A percentile compares a stretch with the other conserved stretches of the same genome.
phyloP scores from a whole-genome alignment of 2,888 invertebrate genomes.

The Hirtodrosophila alboralis region DNA sequence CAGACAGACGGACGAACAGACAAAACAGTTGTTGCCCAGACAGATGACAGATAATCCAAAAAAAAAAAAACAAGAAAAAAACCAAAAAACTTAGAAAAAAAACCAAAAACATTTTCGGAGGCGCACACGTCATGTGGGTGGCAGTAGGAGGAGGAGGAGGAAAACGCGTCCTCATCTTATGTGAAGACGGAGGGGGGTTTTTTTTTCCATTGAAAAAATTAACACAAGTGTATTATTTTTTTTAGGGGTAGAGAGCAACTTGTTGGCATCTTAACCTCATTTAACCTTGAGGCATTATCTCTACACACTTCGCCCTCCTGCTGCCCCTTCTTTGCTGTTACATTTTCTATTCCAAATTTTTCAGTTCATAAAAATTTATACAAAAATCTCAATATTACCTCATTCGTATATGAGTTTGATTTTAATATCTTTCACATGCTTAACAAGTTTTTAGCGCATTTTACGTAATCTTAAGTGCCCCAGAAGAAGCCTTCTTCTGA shows the following conservation, averaged over 20 bases:
- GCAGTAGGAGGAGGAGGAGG: not conserved
- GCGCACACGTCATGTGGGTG: constrained; percentile 46
- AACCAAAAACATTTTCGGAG: not conserved
- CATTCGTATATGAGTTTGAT: constrained; percentile 19
- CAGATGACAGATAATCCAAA: constrained; percentile 66
- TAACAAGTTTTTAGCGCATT: constrained; percentile 13
- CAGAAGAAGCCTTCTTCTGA: constrained; percentile 30
- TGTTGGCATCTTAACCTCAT: constrained; percentile 46
- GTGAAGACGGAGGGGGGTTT: constrained; percentile 36
- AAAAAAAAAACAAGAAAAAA: constrained; percentile 15
- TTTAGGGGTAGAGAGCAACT: constrained; percentile 40
- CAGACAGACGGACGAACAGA: constrained; percentile 34
- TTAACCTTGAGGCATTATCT: constrained; percentile 38
- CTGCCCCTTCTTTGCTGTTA: constrained; percentile 2
- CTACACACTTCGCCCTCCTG: not conserved
- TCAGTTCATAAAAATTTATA: constrained; percentile 30
- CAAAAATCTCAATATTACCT: constrained; percentile 30
- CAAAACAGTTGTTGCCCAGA: constrained; percentile 59
- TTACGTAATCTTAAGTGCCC: constrained; percentile 49
- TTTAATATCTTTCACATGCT: constrained; percentile 7
- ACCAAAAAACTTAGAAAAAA: constrained; percentile 20
- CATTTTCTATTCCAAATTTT: constrained; percentile 3
- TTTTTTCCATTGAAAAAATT: constrained; percentile 31
- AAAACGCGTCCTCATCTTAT: constrained; percentile 23
- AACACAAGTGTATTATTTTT: constrained; percentile 34